Conservation (phyloP, 2,113 vertebrate genomes). For the Gymnocephalus cernua region DNA sequence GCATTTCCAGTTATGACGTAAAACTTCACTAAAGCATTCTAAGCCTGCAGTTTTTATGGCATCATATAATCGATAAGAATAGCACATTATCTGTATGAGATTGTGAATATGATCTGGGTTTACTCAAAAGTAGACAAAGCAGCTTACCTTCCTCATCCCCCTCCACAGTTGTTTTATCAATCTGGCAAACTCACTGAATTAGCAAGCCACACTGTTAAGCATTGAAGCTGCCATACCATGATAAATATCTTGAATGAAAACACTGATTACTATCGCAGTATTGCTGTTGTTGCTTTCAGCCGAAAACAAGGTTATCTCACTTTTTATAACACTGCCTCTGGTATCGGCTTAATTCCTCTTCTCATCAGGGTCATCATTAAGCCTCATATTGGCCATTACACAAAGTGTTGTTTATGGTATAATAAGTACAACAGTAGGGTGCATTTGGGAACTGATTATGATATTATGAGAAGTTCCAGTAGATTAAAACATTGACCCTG, state of each 20-base stretch:
- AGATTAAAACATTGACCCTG: constrained; percentile 37
- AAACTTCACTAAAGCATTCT: neutral
- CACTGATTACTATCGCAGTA: constrained; percentile 64
- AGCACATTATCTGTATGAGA: constrained; percentile 32
- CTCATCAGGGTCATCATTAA: constrained; percentile 55
- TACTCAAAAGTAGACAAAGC: constrained; percentile 51
- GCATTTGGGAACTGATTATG: constrained; percentile 43
- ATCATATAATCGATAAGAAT: neutral
- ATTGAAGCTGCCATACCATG: constrained; percentile 45
- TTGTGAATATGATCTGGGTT: constrained; percentile 44
- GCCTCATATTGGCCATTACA: constrained; percentile 28
- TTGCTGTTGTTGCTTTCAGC: constrained; percentile 41
- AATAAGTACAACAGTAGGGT: constrained; percentile 19
- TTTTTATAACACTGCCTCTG: constrained; percentile 36
- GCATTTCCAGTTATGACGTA: neutral
- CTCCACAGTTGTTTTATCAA: constrained; percentile 44
- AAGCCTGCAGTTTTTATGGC: neutral
- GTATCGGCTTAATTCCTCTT: constrained; percentile 46
- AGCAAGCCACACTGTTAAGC: constrained; percentile 51
- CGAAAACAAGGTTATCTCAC: constrained; percentile 62
- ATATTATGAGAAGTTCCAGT: constrained; percentile 17
- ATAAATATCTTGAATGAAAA: constrained; percentile 67
- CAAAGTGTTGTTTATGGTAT: constrained; percentile 43
- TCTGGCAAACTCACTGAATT: constrained; percentile 63
- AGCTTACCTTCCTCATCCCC: constrained; percentile 45